phyloP scores from a whole-genome alignment of 2,113 vertebrate species.

The Irena cyanogastra region DNA sequence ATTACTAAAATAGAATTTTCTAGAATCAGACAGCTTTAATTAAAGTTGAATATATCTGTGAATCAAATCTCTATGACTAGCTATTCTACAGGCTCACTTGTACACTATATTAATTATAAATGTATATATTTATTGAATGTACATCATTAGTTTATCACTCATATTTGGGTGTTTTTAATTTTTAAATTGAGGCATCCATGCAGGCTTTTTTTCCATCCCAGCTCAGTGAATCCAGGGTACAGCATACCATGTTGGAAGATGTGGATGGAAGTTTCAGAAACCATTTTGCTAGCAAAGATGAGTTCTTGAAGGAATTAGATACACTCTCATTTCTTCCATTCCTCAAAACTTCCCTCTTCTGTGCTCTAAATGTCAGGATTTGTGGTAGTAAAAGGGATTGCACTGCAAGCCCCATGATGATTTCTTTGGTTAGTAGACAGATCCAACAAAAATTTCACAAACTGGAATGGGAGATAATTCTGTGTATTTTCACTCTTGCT shows the following conservation, averaged over 20 bases:
- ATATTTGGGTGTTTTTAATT: rapidly evolving
- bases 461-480: neutral
- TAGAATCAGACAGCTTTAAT: neutral
- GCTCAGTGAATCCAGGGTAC: neutral
- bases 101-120: neutral
- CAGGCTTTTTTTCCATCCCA: neutral
- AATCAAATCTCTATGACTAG: neutral
- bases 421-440: neutral
- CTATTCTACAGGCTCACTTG: neutral
- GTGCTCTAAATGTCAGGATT: neutral
- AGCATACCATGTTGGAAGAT: neutral
- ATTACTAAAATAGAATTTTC: neutral
- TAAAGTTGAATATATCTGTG: neutral
- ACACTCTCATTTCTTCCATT: neutral
- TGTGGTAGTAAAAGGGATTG: neutral
- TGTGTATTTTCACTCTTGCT: neutral
- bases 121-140: neutral
- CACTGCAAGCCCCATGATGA: neutral
- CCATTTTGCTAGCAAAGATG: neutral
- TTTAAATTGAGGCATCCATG: neutral
- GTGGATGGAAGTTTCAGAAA: neutral
- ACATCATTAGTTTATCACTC: neutral
- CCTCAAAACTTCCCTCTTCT: neutral
- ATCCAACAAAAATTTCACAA: neutral
- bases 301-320: neutral